Evolutionary conservation across 2,797 vertebrate genomes (phyloP).

Genomic region (Chaetodon trifasciatus): DNA sequence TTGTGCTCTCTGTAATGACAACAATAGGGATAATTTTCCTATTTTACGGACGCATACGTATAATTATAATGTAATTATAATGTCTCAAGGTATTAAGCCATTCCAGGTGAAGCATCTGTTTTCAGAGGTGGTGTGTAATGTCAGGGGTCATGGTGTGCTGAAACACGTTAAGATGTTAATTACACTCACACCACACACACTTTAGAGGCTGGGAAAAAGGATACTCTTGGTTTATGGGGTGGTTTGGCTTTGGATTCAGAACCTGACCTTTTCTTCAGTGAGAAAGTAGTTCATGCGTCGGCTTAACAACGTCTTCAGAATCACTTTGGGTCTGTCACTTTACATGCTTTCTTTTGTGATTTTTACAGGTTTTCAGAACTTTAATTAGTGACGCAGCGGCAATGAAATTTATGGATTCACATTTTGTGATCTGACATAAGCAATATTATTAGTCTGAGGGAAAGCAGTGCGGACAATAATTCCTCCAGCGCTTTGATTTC

Average conservation of each 20-base stretch:
- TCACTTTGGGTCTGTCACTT: constrained; percentile 43
- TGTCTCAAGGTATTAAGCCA: constrained; percentile 55
- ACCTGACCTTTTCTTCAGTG: constrained; percentile 66
- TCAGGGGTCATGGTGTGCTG: constrained; percentile 73
- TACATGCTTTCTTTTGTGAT: constrained; percentile 29
- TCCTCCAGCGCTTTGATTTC: constrained; percentile 50
- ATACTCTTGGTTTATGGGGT: constrained; percentile 72
- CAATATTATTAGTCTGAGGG: constrained; percentile 38
- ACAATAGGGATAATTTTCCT: constrained; percentile 3
- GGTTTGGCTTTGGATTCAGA: constrained; percentile 70
- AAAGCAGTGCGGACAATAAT: constrained; percentile 10
- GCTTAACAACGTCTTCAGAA: constrained; percentile 53
- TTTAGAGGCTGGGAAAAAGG: constrained; percentile 71
- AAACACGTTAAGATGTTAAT: constrained; percentile 79
- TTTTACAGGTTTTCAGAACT: constrained; percentile 38
- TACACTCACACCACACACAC: constrained; percentile 62
- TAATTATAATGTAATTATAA: constrained; percentile 51
- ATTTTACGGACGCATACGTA: constrained; percentile 12
- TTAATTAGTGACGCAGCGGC: constrained; percentile 31
- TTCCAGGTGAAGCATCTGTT: constrained; percentile 79
- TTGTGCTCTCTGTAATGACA: constrained; percentile 15
- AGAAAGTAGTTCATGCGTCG: constrained; percentile 46
- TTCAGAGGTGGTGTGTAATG: constrained; percentile 68
- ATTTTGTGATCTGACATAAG: constrained; percentile 20
- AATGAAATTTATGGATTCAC: constrained; percentile 35